Conservation (phyloP, 2,797 vertebrate species). For the Austrolebias charrua region DNA sequence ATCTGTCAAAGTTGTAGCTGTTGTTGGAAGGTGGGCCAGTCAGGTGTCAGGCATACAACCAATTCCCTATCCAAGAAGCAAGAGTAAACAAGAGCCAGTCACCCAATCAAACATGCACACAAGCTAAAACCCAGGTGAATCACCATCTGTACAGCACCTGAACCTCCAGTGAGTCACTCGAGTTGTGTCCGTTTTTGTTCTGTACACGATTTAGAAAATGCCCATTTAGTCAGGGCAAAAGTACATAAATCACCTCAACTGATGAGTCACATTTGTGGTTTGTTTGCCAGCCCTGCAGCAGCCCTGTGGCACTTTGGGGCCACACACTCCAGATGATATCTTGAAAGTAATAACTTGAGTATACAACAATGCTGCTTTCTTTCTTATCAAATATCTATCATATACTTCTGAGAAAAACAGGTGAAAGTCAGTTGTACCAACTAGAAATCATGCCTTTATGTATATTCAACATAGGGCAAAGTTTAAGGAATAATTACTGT, state of each 20-base stretch:
- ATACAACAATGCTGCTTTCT: background rate
- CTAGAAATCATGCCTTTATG: background rate
- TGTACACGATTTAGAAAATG: slow-evolving; percentile 12
- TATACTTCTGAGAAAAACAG: background rate
- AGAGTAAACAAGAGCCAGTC: slow-evolving; percentile 27
- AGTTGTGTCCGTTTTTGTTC: slow-evolving; percentile 5
- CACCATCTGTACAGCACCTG: slow-evolving; percentile 43
- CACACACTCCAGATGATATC: background rate
- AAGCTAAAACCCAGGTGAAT: slow-evolving; percentile 53
- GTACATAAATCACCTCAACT: slow-evolving; percentile 21
- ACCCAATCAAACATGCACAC: slow-evolving; percentile 32
- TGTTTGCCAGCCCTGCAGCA: slow-evolving; percentile 15
- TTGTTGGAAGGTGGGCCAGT: slow-evolving; percentile 46
- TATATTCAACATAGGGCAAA: slow-evolving; percentile 10
- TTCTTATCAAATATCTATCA: background rate
- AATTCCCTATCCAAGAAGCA: slow-evolving; percentile 37
- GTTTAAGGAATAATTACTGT: slow-evolving; percentile 23
- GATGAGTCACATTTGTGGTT: slow-evolving; percentile 15
- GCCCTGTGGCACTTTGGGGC: background rate
- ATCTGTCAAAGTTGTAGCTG: slow-evolving; percentile 18
- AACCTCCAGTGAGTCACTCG: slow-evolving; percentile 10
- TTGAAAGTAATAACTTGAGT: background rate
- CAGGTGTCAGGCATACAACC: slow-evolving; percentile 27
- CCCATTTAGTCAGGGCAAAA: slow-evolving; percentile 5
- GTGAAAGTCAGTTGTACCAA: background rate